Conservation (phyloP, 2,797 vertebrate species). For the Sebastes steindachneri region DNA sequence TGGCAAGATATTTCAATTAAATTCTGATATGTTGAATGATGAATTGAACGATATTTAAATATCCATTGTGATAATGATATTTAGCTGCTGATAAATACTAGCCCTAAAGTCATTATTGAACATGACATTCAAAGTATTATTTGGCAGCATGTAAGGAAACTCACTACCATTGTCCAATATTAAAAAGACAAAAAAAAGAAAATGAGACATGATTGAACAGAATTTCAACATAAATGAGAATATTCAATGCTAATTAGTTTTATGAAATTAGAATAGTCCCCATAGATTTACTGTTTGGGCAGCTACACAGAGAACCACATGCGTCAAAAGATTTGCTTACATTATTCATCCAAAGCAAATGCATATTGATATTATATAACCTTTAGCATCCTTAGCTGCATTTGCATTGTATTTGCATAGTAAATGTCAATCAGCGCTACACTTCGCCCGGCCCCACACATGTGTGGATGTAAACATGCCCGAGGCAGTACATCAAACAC, state of each 20-base stretch:
- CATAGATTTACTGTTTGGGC: conserved; percentile 36
- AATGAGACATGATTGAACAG: neutral
- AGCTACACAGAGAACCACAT: conserved; percentile 33
- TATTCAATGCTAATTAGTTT: conserved; percentile 38
- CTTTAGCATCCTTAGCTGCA: conserved; percentile 41
- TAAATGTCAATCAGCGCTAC: conserved; percentile 56
- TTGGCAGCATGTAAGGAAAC: neutral
- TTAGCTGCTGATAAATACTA: neutral
- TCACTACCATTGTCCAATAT: neutral
- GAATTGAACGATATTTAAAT: neutral
- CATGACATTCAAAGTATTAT: neutral
- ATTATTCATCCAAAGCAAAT: conserved; percentile 61
- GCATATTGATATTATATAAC: conserved; percentile 55
- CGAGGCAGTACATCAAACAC: conserved; percentile 8
- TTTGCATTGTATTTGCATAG: conserved; percentile 72
- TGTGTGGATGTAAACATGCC: conserved; percentile 38
- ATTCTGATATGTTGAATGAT: neutral
- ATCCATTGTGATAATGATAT: neutral
- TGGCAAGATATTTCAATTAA: neutral
- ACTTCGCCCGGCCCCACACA: conserved; percentile 41
- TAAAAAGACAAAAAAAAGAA: neutral
- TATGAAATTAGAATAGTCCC: conserved; percentile 35
- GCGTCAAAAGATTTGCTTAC: conserved; percentile 55
- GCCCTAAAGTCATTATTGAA: neutral
- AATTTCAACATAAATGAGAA: conserved; percentile 24